phyloP scores from a whole-genome alignment of 2,113 vertebrate genomes.

The Ancistrus triradiatus region DNA sequence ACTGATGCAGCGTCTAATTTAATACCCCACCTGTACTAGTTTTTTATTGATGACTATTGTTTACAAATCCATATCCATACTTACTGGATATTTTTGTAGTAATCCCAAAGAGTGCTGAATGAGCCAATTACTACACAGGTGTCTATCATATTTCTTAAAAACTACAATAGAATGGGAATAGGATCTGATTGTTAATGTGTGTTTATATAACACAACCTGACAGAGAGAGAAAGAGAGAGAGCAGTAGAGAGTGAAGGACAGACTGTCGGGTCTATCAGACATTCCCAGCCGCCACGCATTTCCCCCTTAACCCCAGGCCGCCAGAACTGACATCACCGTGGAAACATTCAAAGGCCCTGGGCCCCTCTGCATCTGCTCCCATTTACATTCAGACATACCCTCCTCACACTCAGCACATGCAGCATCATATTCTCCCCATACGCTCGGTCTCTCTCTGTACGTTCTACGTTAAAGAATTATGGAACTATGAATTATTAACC shows the following conservation, averaged over 20 bases:
- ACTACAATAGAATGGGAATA: too few relatives aligned
- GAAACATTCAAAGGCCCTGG: constrained; percentile 60
- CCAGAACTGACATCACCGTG: constrained; percentile 66
- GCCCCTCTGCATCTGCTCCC: constrained; percentile 66
- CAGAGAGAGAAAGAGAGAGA: neutral
- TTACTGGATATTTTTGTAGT: too few relatives aligned
- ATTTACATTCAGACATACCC: constrained; percentile 58
- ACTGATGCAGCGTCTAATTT: too few relatives aligned
- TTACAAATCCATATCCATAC: too few relatives aligned
- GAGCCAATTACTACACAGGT: too few relatives aligned
- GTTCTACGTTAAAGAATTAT: too few relatives aligned
- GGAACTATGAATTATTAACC: too few relatives aligned
- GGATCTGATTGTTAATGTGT: neutral
- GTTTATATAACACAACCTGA: neutral
- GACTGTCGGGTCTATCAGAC: constrained; percentile 45
- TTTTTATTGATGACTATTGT: too few relatives aligned
- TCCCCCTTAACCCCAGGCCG: constrained; percentile 39
- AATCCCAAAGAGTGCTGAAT: too few relatives aligned
- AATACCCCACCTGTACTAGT: too few relatives aligned
- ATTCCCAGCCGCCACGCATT: constrained; percentile 44
- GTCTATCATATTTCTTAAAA: too few relatives aligned
- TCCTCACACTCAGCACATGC: neutral
- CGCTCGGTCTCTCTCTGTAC: too few relatives aligned
- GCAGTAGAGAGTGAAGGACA: neutral
- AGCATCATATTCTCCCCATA: neutral